Evolutionary conservation across 2,113 vertebrate genomes (phyloP).

Genomic region (Pontoporia blainvillei): DNA sequence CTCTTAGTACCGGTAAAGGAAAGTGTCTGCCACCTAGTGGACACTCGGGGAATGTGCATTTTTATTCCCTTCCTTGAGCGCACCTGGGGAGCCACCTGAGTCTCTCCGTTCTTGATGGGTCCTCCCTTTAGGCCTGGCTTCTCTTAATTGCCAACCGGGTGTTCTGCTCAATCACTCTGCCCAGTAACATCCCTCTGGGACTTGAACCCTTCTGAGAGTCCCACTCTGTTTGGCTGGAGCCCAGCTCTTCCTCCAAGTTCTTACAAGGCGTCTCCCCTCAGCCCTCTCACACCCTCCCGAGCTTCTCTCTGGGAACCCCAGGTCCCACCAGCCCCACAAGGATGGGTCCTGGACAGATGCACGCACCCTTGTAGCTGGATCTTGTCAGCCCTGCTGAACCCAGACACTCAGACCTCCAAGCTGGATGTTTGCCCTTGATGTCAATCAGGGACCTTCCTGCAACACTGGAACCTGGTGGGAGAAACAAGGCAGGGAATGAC

Average conservation of each 20-base stretch:
- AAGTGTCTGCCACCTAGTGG: slow-evolving; percentile 61
- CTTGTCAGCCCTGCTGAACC: not conserved
- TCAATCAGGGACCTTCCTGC: not conserved
- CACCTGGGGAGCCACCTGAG: too few relatives aligned
- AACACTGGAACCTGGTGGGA: not conserved
- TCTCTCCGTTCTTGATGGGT: not conserved
- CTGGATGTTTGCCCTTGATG: not conserved
- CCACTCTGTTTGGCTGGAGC: not conserved
- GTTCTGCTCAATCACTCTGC: not conserved
- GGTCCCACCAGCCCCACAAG: too few relatives aligned
- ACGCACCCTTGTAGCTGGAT: not conserved
- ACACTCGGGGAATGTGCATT: not conserved
- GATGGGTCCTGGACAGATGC: not conserved
- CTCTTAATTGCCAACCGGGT: not conserved
- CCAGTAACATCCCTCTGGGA: not conserved
- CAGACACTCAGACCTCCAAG: not conserved
- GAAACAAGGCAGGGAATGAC: not conserved
- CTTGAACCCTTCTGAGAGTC: not conserved
- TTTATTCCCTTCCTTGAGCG: not conserved
- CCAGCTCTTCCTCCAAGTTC: not conserved
- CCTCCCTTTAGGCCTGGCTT: not conserved
- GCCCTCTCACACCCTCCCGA: not conserved
- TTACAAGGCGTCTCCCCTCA: not conserved
- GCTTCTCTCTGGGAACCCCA: not conserved
- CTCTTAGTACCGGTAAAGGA: not conserved